phyloP scores from a whole-genome alignment of 2,888 invertebrate species.

The Volucella inanis region DNA sequence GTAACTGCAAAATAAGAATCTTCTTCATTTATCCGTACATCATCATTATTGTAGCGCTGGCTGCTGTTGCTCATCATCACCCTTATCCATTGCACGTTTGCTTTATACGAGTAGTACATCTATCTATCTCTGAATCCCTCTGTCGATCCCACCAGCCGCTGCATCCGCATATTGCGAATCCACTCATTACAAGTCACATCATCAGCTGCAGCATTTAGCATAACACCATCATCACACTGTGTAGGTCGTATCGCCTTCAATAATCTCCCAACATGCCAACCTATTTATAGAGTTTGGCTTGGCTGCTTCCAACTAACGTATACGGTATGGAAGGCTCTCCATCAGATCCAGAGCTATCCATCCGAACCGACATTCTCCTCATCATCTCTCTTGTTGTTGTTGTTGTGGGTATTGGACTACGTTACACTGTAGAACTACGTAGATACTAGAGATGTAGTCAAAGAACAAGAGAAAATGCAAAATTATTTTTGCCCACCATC shows the following conservation, averaged over 20 bases:
- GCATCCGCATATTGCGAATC: constrained; percentile 26
- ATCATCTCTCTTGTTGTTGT: too few relatives aligned
- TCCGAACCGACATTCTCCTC: constrained; percentile 1
- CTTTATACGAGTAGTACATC: neutral
- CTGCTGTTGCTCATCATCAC: constrained; percentile 51
- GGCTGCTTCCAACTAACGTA: constrained; percentile 32
- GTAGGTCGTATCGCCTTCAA: constrained; percentile 53
- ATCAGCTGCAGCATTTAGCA: constrained; percentile 73
- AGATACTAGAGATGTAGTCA: constrained; percentile 10
- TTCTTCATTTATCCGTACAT: constrained; percentile 54
- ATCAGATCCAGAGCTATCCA: constrained; percentile 18
- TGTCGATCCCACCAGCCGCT: neutral
- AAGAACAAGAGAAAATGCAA: constrained; percentile 62
- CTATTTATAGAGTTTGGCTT: constrained; percentile 55
- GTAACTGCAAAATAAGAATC: constrained; percentile 64
- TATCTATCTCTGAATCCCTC: neutral
- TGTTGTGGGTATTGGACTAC: too few relatives aligned
- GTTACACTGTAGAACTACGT: neutral
- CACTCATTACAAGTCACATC: constrained; percentile 52
- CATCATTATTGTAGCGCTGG: constrained; percentile 30
- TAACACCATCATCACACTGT: constrained; percentile 57
- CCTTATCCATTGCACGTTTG: constrained; percentile 37
- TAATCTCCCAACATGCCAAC: constrained; percentile 54
- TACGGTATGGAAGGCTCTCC: constrained; percentile 1
- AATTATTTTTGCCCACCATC: constrained; percentile 56